Base-by-base conservation (phyloP, 1,140 invertebrate genomes). In the Plectrocnemia conspersa region DNA sequence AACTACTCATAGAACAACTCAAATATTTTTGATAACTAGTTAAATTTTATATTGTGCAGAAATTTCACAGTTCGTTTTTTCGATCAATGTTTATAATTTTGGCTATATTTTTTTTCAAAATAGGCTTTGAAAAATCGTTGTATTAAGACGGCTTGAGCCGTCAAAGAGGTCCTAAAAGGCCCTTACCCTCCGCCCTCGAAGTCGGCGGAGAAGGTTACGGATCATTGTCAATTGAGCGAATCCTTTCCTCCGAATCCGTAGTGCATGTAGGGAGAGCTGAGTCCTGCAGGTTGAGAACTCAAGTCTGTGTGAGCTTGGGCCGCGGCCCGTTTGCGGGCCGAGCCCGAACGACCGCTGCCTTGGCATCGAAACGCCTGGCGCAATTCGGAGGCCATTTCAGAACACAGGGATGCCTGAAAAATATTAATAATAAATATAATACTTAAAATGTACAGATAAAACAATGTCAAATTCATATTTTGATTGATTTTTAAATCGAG, bases 311-410 rank as follows among this genome's bases (percentile, higher is more conserved):
- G 61, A 35, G 61, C 44, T 9, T 54, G 54, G 40, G 53, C 29
- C 16, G 58, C 64, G 24, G 42, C 69, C 69, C 56, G 71, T 68
- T 64, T 79, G 67, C 59, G 73, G 23, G 68, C 58, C 11, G 64
- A 62, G 11, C 45, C 52, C 49, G 57, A 56, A 56, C 55, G 54
- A 45, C 62, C 56, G 19, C 79, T 73, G 27, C 77, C 79, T 21
- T 77, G 77, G 64, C 82, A 84, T 64, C 81, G 78, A 53, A 86
- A 67, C 33, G 82, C 83, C 58, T 83, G 82, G 58, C 82, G 79
- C 57, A 87, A 71, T 68, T 87, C 84, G 32, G 77, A 76, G 33
- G 80, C 79, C 80, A 83, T 83, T 70, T 84, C 81, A 52, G 79
- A 78, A 71, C 79, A 83, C 59, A 83, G 73, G 33, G 82, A 82